Evolutionary conservation across 2,797 vertebrate species (phyloP).

Genomic region (Sus cebifrons): DNA sequence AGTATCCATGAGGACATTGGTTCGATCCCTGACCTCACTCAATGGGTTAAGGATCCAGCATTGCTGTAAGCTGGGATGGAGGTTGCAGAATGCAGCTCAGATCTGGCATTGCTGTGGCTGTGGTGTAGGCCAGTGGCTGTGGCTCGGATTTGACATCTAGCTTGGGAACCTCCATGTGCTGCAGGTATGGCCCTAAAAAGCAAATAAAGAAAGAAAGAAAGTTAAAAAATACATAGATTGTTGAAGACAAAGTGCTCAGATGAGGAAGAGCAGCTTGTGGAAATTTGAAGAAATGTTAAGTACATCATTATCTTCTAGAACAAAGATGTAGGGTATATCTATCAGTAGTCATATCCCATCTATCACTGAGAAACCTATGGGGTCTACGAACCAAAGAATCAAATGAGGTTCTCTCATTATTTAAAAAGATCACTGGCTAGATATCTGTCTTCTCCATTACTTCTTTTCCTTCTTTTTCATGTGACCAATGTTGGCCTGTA

Average conservation of each 20-base stretch:
- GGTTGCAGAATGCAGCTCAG: too few relatives aligned
- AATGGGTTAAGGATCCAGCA: too few relatives aligned
- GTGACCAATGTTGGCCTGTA: background rate
- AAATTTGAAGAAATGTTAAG: background rate
- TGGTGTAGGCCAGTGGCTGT: too few relatives aligned
- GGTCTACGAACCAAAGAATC: background rate
- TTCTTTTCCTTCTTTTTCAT: background rate
- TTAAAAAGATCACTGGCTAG: background rate
- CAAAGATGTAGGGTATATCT: background rate
- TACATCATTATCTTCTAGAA: background rate
- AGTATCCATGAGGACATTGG: too few relatives aligned
- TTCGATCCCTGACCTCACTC: too few relatives aligned
- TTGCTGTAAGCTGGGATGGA: too few relatives aligned
- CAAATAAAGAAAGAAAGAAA: too few relatives aligned
- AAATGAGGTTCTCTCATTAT: background rate
- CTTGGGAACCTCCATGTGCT: too few relatives aligned
- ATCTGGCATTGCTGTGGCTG: too few relatives aligned
- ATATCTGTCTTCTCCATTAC: background rate
- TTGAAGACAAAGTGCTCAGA: background rate
- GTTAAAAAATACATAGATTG: background rate
- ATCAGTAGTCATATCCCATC: too few relatives aligned
- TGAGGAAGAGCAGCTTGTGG: background rate
- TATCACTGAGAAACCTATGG: background rate
- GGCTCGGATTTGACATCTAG: too few relatives aligned
- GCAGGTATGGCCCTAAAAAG: too few relatives aligned